Base-by-base conservation (phyloP, 2,888 invertebrate species). In the Hermaeophaga mercurialis region DNA sequence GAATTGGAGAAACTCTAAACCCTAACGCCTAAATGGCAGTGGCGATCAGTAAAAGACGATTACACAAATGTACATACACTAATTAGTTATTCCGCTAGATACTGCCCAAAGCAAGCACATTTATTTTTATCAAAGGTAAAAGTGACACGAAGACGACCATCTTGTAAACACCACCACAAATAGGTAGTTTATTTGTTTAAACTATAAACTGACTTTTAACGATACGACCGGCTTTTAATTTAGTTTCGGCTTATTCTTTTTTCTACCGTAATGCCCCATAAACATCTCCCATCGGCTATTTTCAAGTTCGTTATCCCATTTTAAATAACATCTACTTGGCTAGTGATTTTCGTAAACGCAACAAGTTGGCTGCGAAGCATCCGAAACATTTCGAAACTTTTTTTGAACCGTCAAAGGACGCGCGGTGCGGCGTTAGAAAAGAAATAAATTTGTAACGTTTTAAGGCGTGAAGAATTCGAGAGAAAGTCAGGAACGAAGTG, bases 191-290 rank as follows among this genome's bases (percentile, higher is more conserved):
- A 44, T 44, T 44, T 44, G 26, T 8, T 15, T 44, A 24, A 44
- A 44, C 28, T 44, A 44, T 44, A 15, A 18, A 41, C 22, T 12
- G 12, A n/a, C 22, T 19, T 22, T 41, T 41, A 44, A 26, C 26
- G 44, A 26, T 28, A 9, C 14, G 28, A 26, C 14, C 15, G 28
- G 1, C 7, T 5, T 26, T 26, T 34, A 34, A 44, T 38, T 52
- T 19, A 43, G 19, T 33, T 52, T 44, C 44, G 43, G 24, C 33
- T 41, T 50, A 31, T 14, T 34, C 34, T 41, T 39, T 50, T n/a
- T n/a, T n/a, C n/a, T n/a, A n/a, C n/a, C n/a, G n/a, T n/a, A 50
- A 50, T 39, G 19, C 18, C 26, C 50, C 34, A 50, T 50, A 50
- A 50, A 50, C 28, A 17, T 28, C 31, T 31, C 12, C 12, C 11